Evolutionary conservation across 1,140 invertebrate genomes (phyloP).

Genomic region (Zaprionus tsacasi): DNA sequence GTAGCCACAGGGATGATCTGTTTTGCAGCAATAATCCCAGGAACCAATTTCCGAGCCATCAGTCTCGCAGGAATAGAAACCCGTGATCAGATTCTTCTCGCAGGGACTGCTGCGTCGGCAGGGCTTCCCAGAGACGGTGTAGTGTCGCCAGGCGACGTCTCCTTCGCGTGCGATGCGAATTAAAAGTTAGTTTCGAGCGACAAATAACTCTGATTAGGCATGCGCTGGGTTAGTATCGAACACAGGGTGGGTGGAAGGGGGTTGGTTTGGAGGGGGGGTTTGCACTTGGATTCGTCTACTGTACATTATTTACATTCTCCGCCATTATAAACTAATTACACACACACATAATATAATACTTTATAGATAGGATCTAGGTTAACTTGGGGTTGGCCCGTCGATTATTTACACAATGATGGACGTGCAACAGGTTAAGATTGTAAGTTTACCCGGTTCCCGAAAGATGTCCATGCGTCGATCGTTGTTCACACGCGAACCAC

Average conservation of each 20-base stretch:
- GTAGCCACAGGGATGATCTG: conserved; percentile 92
- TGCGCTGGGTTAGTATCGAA: conserved; percentile 54
- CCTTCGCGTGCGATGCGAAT: conserved; percentile 62
- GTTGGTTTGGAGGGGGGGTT: too few species aligned
- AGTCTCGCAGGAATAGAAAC: conserved; percentile 91
- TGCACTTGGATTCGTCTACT: conserved; percentile 60
- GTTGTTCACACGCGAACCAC: conserved; percentile 80
- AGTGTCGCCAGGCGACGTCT: conserved; percentile 87
- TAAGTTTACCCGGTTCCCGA: conserved; percentile 84
- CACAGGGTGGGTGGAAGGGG: conserved; percentile 5
- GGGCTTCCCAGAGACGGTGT: conserved; percentile 91
- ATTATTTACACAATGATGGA: conserved; percentile 81
- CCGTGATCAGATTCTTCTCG: conserved; percentile 88
- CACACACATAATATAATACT: conserved; percentile 13
- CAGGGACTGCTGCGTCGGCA: conserved; percentile 89
- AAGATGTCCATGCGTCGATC: conserved; percentile 84
- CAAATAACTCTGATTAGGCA: conserved; percentile 3
- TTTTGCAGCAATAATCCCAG: conserved; percentile 93
- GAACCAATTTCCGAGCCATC: conserved; percentile 88
- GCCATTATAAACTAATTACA: conserved; percentile 59
- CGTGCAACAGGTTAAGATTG: conserved; percentile 82
- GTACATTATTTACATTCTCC: conserved; percentile 67
- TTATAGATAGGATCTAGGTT: conserved; percentile 27
- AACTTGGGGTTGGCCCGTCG: conserved; percentile 8
- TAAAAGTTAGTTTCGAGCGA: conserved; percentile 43